A percentile compares a stretch with the other conserved stretches of the same genome.
Conservation (phyloP, 2,113 vertebrate species). For the Echinops telfairi region DNA sequence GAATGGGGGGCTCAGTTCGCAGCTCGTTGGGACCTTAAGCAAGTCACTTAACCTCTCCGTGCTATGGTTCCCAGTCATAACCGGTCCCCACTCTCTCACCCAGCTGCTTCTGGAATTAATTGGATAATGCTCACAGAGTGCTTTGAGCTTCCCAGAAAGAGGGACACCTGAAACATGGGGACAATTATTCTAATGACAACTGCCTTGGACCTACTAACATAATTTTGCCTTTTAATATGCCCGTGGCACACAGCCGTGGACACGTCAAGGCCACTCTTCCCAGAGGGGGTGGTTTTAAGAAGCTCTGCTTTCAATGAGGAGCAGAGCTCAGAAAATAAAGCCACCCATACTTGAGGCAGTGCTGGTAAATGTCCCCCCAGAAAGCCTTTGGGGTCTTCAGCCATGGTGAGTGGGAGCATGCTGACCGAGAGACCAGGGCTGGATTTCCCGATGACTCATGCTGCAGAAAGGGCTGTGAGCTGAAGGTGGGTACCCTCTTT, state of each 20-base stretch:
- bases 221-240: constrained; percentile 58
- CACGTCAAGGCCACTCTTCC: constrained; percentile 28
- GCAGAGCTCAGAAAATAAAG: constrained; percentile 9
- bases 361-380: neutral
- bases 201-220: neutral
- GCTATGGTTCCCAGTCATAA: neutral
- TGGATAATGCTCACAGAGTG: constrained; percentile 71
- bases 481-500: neutral
- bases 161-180: constrained; percentile 31
- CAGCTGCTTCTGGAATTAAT: constrained; percentile 67
- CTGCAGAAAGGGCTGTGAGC: fast-evolving
- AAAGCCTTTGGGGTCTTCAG: neutral
- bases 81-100: constrained; percentile 55
- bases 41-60: constrained; percentile 65
- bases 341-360: neutral
- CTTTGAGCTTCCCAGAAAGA: constrained; percentile 72
- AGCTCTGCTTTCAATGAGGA: constrained; percentile 52
- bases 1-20: neutral
- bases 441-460: neutral
- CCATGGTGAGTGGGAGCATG: neutral
- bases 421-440: no score
- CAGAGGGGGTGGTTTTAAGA: constrained; percentile 46
- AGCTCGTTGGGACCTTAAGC: constrained; percentile 24
- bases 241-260: neutral
- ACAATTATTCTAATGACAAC: constrained; percentile 71